Evolutionary conservation across 2,113 vertebrate genomes (phyloP).

Genomic region (Opisthocomus hoazin): DNA sequence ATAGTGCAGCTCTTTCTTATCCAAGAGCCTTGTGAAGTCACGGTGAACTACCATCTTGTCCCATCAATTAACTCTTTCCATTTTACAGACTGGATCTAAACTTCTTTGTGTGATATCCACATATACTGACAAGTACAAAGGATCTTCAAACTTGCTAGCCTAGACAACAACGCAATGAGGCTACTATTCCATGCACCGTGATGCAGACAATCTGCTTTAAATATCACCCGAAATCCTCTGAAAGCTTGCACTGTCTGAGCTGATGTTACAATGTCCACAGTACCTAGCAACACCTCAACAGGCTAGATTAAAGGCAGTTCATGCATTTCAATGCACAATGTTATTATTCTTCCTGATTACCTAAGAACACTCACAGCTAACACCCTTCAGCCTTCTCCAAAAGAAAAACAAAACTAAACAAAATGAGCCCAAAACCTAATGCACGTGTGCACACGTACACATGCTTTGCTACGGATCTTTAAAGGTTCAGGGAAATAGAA

Average conservation of each 20-base stretch:
- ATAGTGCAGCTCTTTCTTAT: not conserved
- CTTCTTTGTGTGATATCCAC: not conserved
- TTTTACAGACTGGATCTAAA: not conserved
- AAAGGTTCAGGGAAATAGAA: not conserved
- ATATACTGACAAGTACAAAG: not conserved
- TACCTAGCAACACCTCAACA: not conserved
- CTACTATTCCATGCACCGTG: not conserved
- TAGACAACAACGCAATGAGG: not conserved
- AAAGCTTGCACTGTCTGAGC: not conserved
- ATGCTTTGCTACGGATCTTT: not conserved
- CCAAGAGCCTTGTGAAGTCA: not conserved
- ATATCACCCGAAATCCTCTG: not conserved
- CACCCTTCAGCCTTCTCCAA: not conserved
- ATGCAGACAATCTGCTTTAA: not conserved
- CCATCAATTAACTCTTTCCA: not conserved
- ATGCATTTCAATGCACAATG: not conserved
- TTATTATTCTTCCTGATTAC: not conserved
- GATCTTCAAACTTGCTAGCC: not conserved
- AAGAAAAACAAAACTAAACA: not conserved
- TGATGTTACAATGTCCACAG: not conserved
- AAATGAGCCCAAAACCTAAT: not conserved
- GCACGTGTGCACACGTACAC: fast-evolving
- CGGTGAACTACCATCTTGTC: not conserved
- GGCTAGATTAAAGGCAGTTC: not conserved
- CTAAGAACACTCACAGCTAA: not conserved